A percentile compares a stretch with the other conserved stretches of the same genome.
Conservation (phyloP, 2,113 vertebrate species). For the Tonatia bakeri region DNA sequence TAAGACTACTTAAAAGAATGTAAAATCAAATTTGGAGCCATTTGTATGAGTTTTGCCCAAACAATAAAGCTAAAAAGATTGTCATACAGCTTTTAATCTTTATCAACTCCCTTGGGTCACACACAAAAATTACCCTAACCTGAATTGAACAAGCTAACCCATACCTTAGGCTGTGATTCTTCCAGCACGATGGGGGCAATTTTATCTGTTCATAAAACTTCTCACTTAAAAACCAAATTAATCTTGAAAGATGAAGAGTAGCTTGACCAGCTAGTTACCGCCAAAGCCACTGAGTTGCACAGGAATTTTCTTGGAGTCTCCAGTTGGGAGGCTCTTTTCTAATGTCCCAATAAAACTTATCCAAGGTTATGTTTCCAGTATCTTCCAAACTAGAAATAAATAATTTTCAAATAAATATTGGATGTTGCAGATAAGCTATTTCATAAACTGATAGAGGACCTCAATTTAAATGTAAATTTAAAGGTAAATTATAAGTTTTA, state of each 20-base stretch:
- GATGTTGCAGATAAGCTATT: slow-evolving; percentile 55
- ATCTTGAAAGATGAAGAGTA: slow-evolving; percentile 35
- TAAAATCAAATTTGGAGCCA: neutral
- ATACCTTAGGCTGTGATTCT: neutral
- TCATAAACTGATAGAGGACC: slow-evolving; percentile 50
- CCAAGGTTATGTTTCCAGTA: slow-evolving; percentile 47
- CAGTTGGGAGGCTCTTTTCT: neutral
- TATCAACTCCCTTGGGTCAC: neutral
- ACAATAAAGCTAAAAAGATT: neutral
- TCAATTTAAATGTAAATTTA: slow-evolving; percentile 30
- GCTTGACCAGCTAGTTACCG: slow-evolving; percentile 31
- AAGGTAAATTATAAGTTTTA: slow-evolving; percentile 8
- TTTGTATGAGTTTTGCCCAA: neutral
- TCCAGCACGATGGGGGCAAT: neutral
- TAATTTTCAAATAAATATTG: slow-evolving; percentile 53
- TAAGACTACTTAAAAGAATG: neutral
- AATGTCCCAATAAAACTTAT: slow-evolving; percentile 17
- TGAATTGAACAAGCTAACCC: neutral
- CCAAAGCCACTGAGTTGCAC: neutral
- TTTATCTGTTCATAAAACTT: slow-evolving; percentile 30
- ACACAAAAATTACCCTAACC: neutral
- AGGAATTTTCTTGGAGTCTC: slow-evolving; percentile 41
- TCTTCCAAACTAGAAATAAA: slow-evolving; percentile 49
- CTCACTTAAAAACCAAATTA: slow-evolving; percentile 3
- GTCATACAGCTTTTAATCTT: neutral